Conservation (phyloP, 2,797 vertebrate species). For the Sebastolobus alascanus region DNA sequence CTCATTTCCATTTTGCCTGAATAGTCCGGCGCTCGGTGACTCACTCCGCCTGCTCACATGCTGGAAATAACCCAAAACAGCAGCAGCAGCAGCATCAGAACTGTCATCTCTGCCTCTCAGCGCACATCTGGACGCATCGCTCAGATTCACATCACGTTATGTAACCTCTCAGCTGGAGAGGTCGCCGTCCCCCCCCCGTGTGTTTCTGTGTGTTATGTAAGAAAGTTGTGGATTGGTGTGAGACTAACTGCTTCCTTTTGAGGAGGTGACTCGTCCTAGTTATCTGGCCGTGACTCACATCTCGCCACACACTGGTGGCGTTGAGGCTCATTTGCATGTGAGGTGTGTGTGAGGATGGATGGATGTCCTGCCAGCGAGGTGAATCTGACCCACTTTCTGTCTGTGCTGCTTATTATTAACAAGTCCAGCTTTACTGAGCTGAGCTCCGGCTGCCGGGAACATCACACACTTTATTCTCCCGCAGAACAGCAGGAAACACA, state of each 20-base stretch:
- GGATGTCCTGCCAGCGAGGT: conserved; percentile 41
- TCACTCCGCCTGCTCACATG: conserved; percentile 25
- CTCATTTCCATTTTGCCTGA: conserved; percentile 35
- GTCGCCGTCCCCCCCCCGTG: neutral
- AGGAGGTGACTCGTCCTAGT: conserved; percentile 2
- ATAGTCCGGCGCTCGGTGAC: conserved; percentile 35
- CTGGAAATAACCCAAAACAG: conserved; percentile 59
- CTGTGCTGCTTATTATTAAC: no score
- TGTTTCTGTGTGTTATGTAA: neutral
- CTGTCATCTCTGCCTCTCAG: conserved; percentile 48
- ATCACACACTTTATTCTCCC: neutral
- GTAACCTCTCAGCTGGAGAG: conserved; percentile 13
- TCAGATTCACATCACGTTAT: conserved; percentile 9
- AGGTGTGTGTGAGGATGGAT: conserved; percentile 19
- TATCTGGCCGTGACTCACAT: conserved; percentile 12
- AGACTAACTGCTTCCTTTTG: no score
- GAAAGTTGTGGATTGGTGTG: no score
- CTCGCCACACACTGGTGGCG: neutral
- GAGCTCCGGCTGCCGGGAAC: neutral
- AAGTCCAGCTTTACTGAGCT: no score
- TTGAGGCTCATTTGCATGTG: no score
- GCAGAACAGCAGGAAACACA: neutral
- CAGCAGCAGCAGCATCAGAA: conserved; percentile 18
- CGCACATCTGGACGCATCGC: no score
- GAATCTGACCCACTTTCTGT: conserved; percentile 54